Conservation (phyloP, 2,113 vertebrate genomes). For the Ceyx melanurus region DNA sequence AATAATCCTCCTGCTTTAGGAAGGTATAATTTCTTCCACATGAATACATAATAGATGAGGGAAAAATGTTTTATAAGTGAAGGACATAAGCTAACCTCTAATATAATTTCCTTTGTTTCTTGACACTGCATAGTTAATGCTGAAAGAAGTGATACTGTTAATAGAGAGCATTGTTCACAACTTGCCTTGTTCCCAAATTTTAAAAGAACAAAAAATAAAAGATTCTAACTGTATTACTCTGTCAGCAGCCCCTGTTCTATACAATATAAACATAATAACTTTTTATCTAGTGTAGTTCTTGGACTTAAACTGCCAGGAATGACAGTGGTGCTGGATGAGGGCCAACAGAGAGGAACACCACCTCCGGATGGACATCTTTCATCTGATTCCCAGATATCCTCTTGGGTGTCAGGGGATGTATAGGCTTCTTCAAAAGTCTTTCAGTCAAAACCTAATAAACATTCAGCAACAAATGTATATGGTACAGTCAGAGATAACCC, state of each 20-base stretch:
- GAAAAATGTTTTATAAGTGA: not conserved
- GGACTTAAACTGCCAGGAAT: not conserved
- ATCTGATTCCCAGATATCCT: slow-evolving; percentile 11
- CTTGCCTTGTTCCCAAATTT: not conserved
- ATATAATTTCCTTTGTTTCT: not conserved
- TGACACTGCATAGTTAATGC: rapidly evolving
- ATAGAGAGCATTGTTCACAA: not conserved
- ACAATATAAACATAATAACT: not conserved
- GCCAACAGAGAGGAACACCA: not conserved
- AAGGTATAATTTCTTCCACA: not conserved
- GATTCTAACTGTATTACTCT: not conserved
- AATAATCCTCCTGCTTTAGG: not conserved
- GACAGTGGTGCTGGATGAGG: not conserved
- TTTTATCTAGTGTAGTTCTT: not conserved
- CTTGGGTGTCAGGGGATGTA: not conserved
- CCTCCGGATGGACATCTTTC: slow-evolving; percentile 36
- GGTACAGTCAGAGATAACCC: not conserved
- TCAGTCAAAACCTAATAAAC: not conserved
- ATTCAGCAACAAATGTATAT: not conserved
- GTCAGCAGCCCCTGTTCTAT: not conserved
- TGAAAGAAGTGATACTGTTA: not conserved
- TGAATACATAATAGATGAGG: not conserved
- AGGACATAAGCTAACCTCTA: not conserved
- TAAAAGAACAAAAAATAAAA: not conserved
- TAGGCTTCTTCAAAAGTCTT: slow-evolving; percentile 13